Percentiles rank a stretch among this genome's conserved stretches.
These are phyloP conservation scores for Diplogasteroides magnus DNA, from an alignment of 1,140 invertebrate species.

Conservation along the genomic window DNA sequence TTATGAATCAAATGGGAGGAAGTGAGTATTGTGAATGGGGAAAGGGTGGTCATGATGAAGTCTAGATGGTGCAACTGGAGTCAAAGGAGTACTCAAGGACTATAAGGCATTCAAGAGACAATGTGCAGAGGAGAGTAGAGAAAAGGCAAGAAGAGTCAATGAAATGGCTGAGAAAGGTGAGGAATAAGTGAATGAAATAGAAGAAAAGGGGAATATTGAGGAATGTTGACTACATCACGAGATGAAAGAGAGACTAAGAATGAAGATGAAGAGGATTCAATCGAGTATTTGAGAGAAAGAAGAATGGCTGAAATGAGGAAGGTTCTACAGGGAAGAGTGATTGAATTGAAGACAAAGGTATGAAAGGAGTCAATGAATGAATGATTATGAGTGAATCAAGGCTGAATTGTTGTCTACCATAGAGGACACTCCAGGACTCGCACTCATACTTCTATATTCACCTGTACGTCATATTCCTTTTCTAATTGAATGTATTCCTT, in stretches of 20 bases:
- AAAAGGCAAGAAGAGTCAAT: constrained; percentile 4
- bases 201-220: constrained; percentile 5
- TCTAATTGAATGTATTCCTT: background rate
- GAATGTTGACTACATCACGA: background rate
- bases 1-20: background rate
- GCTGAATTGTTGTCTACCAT: background rate
- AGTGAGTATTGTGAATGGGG: constrained; percentile 6
- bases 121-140: background rate
- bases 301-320: constrained; percentile 23
- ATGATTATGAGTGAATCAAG: background rate
- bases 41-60: background rate
- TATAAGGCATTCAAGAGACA: constrained; percentile 3
- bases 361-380: too few relatives aligned
- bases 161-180: constrained; percentile 15
- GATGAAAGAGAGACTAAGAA: constrained; percentile 9
- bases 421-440: background rate
- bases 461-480: background rate
- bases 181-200: background rate
- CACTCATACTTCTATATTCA: background rate
- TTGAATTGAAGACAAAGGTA: constrained; percentile 25
- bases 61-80: constrained; percentile 27
- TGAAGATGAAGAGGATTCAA: constrained; percentile 18
- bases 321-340: constrained; percentile 8
- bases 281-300: constrained; percentile 16
- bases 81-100: constrained; percentile 22